phyloP scores from a whole-genome alignment of 2,113 vertebrate genomes.

The Dipodomys merriami region DNA sequence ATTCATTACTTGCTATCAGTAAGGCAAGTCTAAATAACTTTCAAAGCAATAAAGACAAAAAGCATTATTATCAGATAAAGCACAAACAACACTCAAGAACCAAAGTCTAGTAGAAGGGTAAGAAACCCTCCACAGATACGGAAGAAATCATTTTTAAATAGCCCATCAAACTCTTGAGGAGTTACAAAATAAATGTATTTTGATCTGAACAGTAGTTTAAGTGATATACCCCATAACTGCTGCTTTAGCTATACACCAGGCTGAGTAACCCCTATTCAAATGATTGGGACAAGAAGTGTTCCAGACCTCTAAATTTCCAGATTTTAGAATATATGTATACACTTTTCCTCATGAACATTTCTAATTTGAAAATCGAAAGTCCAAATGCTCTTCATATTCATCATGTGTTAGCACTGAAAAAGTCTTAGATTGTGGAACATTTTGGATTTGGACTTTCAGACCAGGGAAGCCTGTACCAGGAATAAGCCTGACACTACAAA shows the following conservation, averaged over 20 bases:
- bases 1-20: neutral
- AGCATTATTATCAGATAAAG: neutral
- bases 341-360: neutral
- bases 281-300: neutral
- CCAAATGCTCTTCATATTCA: neutral
- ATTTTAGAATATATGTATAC: neutral
- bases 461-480: neutral
- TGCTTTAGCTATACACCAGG: neutral
- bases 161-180: neutral
- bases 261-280: neutral
- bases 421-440: neutral
- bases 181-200: conserved; percentile 1
- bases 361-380: neutral
- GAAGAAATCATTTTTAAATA: neutral
- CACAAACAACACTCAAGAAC: neutral
- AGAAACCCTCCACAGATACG: neutral
- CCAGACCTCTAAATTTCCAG: neutral
- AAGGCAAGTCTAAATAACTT: neutral
- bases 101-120: neutral
- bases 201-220: conserved; percentile 13
- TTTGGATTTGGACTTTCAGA: neutral
- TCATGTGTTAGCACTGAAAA: neutral
- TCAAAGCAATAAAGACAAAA: neutral
- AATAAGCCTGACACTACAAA: neutral
- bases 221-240: neutral